Evolutionary conservation across 2,888 invertebrate species (phyloP).

Genomic region (Pseudococcus viburni): DNA sequence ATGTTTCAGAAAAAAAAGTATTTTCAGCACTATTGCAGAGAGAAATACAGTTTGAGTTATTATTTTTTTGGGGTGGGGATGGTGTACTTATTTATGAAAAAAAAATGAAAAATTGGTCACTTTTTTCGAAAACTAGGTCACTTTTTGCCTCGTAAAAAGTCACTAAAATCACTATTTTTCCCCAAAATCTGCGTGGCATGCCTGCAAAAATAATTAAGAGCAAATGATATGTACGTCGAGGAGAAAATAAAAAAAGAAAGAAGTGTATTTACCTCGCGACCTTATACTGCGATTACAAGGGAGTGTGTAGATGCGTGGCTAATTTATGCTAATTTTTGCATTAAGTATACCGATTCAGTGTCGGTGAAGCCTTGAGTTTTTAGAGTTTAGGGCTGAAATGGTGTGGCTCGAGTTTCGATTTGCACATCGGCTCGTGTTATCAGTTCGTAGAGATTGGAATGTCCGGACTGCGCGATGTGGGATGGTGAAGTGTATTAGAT

Average conservation of each 20-base stretch:
- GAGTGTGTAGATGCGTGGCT: background rate
- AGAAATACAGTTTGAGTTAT: too few relatives aligned
- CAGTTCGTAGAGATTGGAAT: background rate
- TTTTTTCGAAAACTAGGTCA: too few relatives aligned
- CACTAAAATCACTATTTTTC: too few relatives aligned
- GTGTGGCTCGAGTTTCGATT: background rate
- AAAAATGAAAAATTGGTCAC: too few relatives aligned
- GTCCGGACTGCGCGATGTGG: background rate
- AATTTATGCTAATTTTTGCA: conserved; percentile 22
- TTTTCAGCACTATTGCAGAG: too few relatives aligned
- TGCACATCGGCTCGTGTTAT: background rate
- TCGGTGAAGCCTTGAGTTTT: conserved; percentile 4
- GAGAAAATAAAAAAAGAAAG: background rate
- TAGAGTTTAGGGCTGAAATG: background rate
- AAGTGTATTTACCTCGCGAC: background rate
- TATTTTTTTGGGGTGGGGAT: too few relatives aligned
- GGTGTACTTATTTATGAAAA: too few relatives aligned
- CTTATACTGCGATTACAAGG: background rate
- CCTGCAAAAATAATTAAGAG: too few relatives aligned
- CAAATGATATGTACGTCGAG: background rate
- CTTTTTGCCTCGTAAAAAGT: too few relatives aligned
- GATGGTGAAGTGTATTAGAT: background rate
- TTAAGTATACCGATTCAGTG: background rate
- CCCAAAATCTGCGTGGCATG: too few relatives aligned
- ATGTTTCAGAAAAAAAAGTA: too few relatives aligned